Evolutionary conservation across 2,113 vertebrate genomes (phyloP).

Genomic region (Romanogobio albipinnatus): DNA sequence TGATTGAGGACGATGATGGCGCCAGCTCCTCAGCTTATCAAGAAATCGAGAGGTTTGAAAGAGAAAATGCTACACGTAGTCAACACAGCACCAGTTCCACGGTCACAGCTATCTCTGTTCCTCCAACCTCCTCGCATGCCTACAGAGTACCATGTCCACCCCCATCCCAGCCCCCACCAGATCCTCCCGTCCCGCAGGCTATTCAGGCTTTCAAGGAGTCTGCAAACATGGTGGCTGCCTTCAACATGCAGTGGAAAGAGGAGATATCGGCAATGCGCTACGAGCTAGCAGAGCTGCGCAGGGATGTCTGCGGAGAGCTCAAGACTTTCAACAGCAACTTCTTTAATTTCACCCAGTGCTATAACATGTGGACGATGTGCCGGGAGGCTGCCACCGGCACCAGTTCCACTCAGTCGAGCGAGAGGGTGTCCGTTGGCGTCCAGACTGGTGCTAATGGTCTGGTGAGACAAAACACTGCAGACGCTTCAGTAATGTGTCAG

Average conservation of each 20-base stretch:
- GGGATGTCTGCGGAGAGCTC: slow-evolving; percentile 79
- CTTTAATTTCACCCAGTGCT: slow-evolving; percentile 84
- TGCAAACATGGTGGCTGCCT: slow-evolving; percentile 82
- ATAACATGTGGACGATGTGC: slow-evolving; percentile 82
- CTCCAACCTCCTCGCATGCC: slow-evolving; percentile 73
- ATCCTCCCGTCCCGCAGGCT: slow-evolving; percentile 77
- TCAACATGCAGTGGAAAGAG: slow-evolving; percentile 83
- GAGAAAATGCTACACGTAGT: slow-evolving; percentile 78
- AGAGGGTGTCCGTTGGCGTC: slow-evolving; percentile 77
- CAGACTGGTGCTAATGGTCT: slow-evolving; percentile 77
- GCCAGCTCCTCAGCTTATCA: slow-evolving; percentile 81
- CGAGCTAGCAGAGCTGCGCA: slow-evolving; percentile 78
- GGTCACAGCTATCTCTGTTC: slow-evolving; percentile 80
- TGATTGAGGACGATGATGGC: slow-evolving; percentile 81
- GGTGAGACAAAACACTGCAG: slow-evolving; percentile 73
- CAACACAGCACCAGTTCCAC: slow-evolving; percentile 84
- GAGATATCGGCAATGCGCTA: slow-evolving; percentile 83
- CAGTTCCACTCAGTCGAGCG: slow-evolving; percentile 72
- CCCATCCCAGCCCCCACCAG: slow-evolving; percentile 69
- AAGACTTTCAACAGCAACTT: slow-evolving; percentile 85
- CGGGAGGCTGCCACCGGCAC: slow-evolving; percentile 69
- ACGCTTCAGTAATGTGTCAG: slow-evolving; percentile 81
- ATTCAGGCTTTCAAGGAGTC: slow-evolving; percentile 83
- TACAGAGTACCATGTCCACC: slow-evolving; percentile 73
- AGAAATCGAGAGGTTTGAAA: slow-evolving; percentile 77